phyloP scores from a whole-genome alignment of 1,140 invertebrate species.

The Solen grandis region DNA sequence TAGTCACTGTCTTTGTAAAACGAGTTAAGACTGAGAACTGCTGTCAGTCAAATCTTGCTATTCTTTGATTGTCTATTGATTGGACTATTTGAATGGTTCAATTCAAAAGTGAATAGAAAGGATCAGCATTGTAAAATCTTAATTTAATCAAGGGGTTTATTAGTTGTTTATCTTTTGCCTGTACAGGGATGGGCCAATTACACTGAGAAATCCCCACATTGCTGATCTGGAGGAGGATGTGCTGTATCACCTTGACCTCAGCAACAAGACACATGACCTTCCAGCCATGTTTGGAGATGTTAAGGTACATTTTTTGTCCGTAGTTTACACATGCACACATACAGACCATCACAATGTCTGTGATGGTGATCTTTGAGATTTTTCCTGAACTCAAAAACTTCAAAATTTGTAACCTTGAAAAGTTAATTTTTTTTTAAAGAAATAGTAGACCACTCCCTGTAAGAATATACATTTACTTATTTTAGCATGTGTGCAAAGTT shows the following conservation, averaged over 20 bases:
- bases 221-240: constrained; percentile 85
- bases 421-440: too few species aligned
- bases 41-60: background rate
- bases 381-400: too few species aligned
- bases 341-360: background rate
- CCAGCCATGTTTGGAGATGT: constrained; percentile 98
- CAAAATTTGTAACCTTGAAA: too few species aligned
- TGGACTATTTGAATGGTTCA: background rate
- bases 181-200: constrained; percentile 51
- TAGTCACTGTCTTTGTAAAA: background rate
- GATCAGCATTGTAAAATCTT: background rate
- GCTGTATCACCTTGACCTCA: constrained; percentile 95
- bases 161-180: background rate
- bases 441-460: too few species aligned
- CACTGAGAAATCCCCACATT: constrained; percentile 64
- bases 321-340: background rate
- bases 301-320: constrained; percentile 87
- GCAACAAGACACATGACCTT: constrained; percentile 94
- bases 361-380: too few species aligned
- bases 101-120: background rate
- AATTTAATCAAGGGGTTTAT: background rate
- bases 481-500: too few species aligned
- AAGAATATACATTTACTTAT: too few species aligned
- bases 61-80: too few species aligned
- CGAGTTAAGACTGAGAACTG: background rate